phyloP scores from a whole-genome alignment of 2,797 vertebrate species.

The Acipenser ruthenus region DNA sequence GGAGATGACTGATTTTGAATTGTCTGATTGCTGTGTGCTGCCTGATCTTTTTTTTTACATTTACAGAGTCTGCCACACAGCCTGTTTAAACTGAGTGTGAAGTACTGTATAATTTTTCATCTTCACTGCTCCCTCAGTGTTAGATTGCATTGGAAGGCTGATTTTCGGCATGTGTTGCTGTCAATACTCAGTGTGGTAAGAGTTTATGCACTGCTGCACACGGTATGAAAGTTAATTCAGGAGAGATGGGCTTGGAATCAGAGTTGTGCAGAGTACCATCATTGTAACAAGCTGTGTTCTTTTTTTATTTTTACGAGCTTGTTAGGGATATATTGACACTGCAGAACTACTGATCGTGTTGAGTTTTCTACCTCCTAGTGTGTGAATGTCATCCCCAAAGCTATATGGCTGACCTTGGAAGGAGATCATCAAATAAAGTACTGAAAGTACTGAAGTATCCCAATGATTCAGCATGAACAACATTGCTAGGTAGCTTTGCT shows the following conservation, averaged over 20 bases:
- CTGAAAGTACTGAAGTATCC: no score
- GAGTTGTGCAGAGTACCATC: constrained; percentile 56
- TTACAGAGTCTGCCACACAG: neutral
- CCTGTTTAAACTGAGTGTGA: constrained; percentile 12
- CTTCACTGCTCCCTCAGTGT: constrained; percentile 50
- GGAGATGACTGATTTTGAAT: no score
- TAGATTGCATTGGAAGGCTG: constrained; percentile 64
- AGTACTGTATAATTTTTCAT: neutral
- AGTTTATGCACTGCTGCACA: constrained; percentile 62
- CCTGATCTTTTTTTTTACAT: constrained; percentile 53
- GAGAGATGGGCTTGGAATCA: constrained; percentile 48
- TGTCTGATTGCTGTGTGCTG: no score
- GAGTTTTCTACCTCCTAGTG: no score
- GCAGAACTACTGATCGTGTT: neutral
- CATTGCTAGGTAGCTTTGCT: no score
- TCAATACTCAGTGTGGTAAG: constrained; percentile 56
- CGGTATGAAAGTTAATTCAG: constrained; percentile 59
- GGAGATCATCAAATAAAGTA: no score
- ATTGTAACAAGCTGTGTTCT: constrained; percentile 49
- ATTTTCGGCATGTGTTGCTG: constrained; percentile 59
- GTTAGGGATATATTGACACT: constrained; percentile 42
- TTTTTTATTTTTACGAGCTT: constrained; percentile 48
- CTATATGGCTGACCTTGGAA: no score
- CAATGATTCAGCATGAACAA: no score
- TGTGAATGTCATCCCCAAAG: no score